Conservation (phyloP, 2,888 invertebrate species). For the Beris chalybata region DNA sequence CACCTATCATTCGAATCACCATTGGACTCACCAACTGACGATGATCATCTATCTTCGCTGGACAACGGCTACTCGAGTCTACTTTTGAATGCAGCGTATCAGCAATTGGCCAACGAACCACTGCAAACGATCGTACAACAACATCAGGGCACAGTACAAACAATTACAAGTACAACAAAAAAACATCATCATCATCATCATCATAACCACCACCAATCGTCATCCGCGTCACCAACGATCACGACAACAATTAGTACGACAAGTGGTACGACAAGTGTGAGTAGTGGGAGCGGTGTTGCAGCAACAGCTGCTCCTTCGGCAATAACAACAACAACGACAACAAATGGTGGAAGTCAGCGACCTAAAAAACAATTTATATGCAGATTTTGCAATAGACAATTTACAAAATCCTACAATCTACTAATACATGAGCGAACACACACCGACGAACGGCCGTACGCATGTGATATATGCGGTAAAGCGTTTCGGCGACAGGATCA, state of each 20-base stretch:
- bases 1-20: slow-evolving; percentile 65
- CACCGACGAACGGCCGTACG: slow-evolving; percentile 95
- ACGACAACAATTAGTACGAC: slow-evolving; percentile 29
- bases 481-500: slow-evolving; percentile 97
- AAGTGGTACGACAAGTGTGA: slow-evolving; percentile 34
- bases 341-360: slow-evolving; percentile 56
- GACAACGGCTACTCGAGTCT: slow-evolving; percentile 72
- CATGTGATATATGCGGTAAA: slow-evolving; percentile 97
- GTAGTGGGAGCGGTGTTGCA: slow-evolving; percentile 24
- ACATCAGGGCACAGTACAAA: slow-evolving; percentile 32
- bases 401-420: slow-evolving; percentile 94
- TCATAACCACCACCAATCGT: slow-evolving; percentile 11
- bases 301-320: slow-evolving; percentile 28
- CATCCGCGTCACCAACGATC: slow-evolving; percentile 19
- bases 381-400: slow-evolving; percentile 97
- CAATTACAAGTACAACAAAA: slow-evolving; percentile 29
- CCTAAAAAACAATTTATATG: slow-evolving; percentile 99
- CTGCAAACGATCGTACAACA: slow-evolving; percentile 39
- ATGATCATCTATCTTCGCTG: slow-evolving; percentile 56
- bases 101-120: slow-evolving; percentile 36
- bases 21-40: slow-evolving; percentile 56
- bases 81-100: slow-evolving; percentile 68
- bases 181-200: neutral
- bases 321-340: slow-evolving; percentile 41
- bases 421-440: slow-evolving; percentile 97